Base-by-base conservation (phyloP, 1,140 invertebrate species). In the Cardiocondyla obscurior region DNA sequence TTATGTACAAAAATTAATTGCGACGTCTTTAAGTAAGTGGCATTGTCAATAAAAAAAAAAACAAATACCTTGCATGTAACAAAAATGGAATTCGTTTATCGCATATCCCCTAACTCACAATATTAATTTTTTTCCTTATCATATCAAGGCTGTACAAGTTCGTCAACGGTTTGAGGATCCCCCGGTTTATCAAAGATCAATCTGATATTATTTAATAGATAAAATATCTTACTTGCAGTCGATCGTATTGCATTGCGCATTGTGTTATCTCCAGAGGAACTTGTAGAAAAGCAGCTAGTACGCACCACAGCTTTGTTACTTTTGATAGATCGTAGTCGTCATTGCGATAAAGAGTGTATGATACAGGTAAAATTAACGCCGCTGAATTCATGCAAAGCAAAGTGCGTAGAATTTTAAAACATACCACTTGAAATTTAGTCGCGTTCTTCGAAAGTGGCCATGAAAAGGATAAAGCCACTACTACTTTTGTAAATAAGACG, bases 181-280 rank as follows among this genome's bases (percentile, higher is more conserved):
- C n/a, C n/a, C n/a, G 3, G 10, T 14, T 69, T 51, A 51, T 19
- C n/a, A 10, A 33, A 49, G 5, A 5, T 69, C n/a, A 12, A 0
- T 69, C 3, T 33, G 0, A 33, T 70, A 51, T 30, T 1, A 6
- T 28, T 51, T n/a, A n/a, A 8, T 22, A 57, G 7, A 58, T 33
- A 33, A 3, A 10, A 33, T 16, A 22, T 49, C 25, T 70, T 55
- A 90, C 89, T 86, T 86, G 79, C 57, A 90, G 51, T 62, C 73
- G 36, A 25, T 46, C 36, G 0, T 84, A 65, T 7, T 81, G 82
- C n/a, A 57, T 22, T 46, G 36, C 30, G 7, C 62, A 82, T 7
- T 84, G 36, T 8, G 69, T 6, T 14, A 55, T 72, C 42, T 88
- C 82, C 7, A 81, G 46, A 0, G 46, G 2, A 2, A 58, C n/a